phyloP scores from a whole-genome alignment of 2,888 invertebrate species.

The Palloptera scutellata region DNA sequence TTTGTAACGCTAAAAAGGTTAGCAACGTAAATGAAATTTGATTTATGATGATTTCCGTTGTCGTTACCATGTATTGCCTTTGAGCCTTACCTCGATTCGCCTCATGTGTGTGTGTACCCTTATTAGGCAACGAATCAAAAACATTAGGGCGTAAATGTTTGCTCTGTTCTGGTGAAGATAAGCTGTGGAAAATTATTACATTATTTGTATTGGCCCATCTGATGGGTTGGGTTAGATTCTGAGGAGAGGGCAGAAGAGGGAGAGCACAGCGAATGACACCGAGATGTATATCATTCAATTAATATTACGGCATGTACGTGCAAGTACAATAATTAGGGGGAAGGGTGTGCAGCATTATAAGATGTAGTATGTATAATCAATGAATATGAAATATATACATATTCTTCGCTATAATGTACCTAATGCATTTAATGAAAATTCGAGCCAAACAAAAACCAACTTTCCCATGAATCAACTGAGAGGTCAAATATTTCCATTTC shows the following conservation, averaged over 20 bases:
- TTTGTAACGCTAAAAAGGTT: conserved; percentile 25
- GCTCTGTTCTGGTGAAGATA: conserved; percentile 61
- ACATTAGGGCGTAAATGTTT: conserved; percentile 62
- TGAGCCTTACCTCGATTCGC: conserved; percentile 8
- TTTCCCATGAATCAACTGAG: too few species aligned
- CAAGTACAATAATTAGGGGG: too few species aligned
- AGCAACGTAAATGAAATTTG: conserved; percentile 34
- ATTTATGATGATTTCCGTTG: conserved; percentile 38
- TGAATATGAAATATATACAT: too few species aligned
- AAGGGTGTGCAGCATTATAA: too few species aligned
- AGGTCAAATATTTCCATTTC: too few species aligned
- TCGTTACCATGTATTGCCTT: conserved; percentile 36
- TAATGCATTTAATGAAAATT: too few species aligned
- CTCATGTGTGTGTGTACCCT: conserved; percentile 9
- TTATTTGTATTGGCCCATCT: conserved; percentile 56
- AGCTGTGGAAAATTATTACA: conserved; percentile 60
- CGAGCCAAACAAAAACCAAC: too few species aligned
- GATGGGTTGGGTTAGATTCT: too few species aligned
- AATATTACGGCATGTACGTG: conserved; percentile 41
- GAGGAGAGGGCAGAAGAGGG: too few species aligned
- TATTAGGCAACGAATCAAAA: conserved; percentile 38
- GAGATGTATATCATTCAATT: conserved; percentile 59
- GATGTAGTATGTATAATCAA: too few species aligned
- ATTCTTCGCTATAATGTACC: too few species aligned
- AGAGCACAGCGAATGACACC: conserved; percentile 34